Evolutionary conservation across 1,140 invertebrate genomes (phyloP), one percentile per base, ranked within the genome.

Genomic region (Neuroterus valhalla): DNA sequence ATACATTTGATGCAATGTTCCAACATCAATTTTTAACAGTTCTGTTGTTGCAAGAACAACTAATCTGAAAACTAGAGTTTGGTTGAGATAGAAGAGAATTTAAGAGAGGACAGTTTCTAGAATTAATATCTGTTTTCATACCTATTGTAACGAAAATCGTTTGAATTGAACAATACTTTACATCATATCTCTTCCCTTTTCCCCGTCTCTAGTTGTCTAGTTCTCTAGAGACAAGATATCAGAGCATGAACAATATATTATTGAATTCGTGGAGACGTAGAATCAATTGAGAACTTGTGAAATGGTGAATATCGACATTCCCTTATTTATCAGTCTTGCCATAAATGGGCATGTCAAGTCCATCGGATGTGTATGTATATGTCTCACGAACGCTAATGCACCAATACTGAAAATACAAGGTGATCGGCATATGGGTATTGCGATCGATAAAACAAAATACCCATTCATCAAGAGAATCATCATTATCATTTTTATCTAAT

Each of bases 271-370:
- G 55, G 31, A 62, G 55, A 62, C 55, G 55, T 62, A n/a, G 23
- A 62, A 62, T 62, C 55, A 62, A 62, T 62, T 62, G 55, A 31
- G 26, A 62, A 62, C 55, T 62, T 62, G 55, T 26, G 55, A 62
- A 62, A 62, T 14, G 23, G 26, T 62, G 55, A 62, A 62, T 62
- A 62, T 62, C 26, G 55, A 62, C 55, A n/a, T 19, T 48, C 46
- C 17, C 46, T 31, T 62, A 62, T 62, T 62, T 62, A 23, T 31
- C 15, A 62, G 55, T 62, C 21, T 76, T 50, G 69, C 82, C 82
- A 80, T 84, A 82, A 84, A 81, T 68, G 82, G 81, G 66, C 73
- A 81, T 75, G 78, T 77, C 75, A 71, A 26, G 42, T 43, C 68
- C 46, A 70, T 52, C 11, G 52, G 26, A 8, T 21, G 21, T 26